phyloP scores from a whole-genome alignment of 1,140 invertebrate species.

The Lordiphosa clarofinis region DNA sequence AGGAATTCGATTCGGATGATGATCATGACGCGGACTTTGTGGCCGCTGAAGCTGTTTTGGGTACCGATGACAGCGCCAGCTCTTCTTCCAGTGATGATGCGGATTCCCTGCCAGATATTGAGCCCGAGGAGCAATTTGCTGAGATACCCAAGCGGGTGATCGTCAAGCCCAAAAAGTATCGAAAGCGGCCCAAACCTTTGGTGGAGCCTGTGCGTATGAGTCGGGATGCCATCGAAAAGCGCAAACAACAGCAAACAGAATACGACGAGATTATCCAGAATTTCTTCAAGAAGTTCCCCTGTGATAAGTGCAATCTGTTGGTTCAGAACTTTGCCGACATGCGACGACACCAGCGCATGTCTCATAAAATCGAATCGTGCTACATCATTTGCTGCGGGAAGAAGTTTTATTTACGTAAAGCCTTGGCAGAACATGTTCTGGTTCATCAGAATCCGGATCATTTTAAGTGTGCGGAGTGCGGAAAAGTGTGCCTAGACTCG shows the following conservation, averaged over 20 bases:
- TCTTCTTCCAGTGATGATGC: constrained; percentile 34
- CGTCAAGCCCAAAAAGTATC: constrained; percentile 75
- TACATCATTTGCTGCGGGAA: constrained; percentile 62
- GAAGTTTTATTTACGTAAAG: constrained; percentile 60
- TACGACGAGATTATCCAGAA: constrained; percentile 64
- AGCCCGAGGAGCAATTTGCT: constrained; percentile 63
- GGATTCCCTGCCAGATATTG: constrained; percentile 46
- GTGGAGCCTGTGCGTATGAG: constrained; percentile 63
- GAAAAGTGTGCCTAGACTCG: constrained; percentile 51
- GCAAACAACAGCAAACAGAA: constrained; percentile 49
- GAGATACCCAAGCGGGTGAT: constrained; percentile 67
- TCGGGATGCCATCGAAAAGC: constrained; percentile 58
- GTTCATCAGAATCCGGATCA: constrained; percentile 73
- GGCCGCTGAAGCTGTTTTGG: constrained; percentile 41
- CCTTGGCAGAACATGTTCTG: constrained; percentile 67
- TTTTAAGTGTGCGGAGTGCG: constrained; percentile 64
- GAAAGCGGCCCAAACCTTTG: constrained; percentile 61
- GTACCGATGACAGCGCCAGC: constrained; percentile 49
- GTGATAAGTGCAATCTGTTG: constrained; percentile 61
- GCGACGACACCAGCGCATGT: constrained; percentile 55
- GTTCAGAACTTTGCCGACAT: constrained; percentile 70
- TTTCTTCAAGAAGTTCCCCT: constrained; percentile 71
- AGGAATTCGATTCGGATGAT: constrained; percentile 40
- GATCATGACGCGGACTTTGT: constrained; percentile 31
- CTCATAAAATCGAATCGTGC: constrained; percentile 65